Evolutionary conservation across 1,140 invertebrate species (phyloP).

Genomic region (Chelonus insularis): DNA sequence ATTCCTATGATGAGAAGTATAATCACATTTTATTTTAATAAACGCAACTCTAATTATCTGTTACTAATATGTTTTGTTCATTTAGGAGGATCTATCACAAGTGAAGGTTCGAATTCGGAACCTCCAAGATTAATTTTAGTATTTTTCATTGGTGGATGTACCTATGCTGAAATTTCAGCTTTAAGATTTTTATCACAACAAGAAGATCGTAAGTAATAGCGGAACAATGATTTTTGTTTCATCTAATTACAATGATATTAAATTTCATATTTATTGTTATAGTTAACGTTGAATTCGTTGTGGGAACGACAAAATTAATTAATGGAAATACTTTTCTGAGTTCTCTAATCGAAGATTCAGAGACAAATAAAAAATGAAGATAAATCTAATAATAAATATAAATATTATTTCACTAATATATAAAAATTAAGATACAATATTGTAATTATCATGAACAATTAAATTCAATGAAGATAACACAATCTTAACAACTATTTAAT

Average conservation of each 20-base stretch:
- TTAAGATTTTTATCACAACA: slow-evolving; percentile 88
- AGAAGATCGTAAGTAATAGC: slow-evolving; percentile 75
- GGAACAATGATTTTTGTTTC: not conserved
- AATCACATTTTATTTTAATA: not conserved
- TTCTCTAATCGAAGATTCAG: slow-evolving; percentile 68
- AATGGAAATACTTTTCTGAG: slow-evolving; percentile 87
- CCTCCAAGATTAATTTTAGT: slow-evolving; percentile 82
- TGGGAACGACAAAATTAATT: slow-evolving; percentile 91
- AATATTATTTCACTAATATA: no score
- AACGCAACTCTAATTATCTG: no score
- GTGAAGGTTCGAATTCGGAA: slow-evolving; percentile 70
- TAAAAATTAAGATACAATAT: no score
- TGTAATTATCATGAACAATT: no score
- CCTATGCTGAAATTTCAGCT: slow-evolving; percentile 93
- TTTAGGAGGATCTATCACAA: slow-evolving; percentile 64
- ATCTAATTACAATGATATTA: slow-evolving; percentile 22
- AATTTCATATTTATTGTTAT: slow-evolving; percentile 44
- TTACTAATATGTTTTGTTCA: no score
- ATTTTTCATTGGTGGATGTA: slow-evolving; percentile 95
- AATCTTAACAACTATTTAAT: no score
- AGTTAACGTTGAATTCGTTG: slow-evolving; percentile 88
- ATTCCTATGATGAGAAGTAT: slow-evolving; percentile 58
- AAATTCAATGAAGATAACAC: no score
- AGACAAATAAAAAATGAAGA: slow-evolving; percentile 13
- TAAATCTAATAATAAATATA: no score